Conservation (phyloP, 2,888 invertebrate species). For the Cyclophora albipunctata region DNA sequence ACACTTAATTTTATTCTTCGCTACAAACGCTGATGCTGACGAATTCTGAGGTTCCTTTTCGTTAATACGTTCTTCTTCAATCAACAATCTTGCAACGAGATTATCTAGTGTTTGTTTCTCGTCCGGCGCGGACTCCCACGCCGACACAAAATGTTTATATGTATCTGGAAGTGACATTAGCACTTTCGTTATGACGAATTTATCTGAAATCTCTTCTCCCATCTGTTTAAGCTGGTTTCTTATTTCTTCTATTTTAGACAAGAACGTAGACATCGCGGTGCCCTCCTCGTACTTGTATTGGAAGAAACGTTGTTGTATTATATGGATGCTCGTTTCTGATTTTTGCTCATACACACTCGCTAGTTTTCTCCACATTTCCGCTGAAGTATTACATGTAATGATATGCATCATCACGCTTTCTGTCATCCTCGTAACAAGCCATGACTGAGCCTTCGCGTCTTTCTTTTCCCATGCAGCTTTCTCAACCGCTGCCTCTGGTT, state of each 20-base stretch:
- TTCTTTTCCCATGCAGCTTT: too few relatives aligned
- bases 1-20: background rate
- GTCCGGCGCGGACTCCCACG: conserved; percentile 25
- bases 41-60: conserved; percentile 4
- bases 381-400: too few relatives aligned
- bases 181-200: conserved; percentile 6
- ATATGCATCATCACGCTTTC: too few relatives aligned
- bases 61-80: conserved; percentile 22
- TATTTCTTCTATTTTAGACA: conserved; percentile 26
- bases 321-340: too few relatives aligned
- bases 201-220: conserved; percentile 23
- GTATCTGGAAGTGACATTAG: conserved; percentile 27
- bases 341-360: too few relatives aligned
- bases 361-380: too few relatives aligned
- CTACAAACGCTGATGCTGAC: background rate
- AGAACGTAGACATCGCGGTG: conserved; percentile 24
- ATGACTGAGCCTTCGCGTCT: too few relatives aligned
- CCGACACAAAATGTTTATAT: conserved; percentile 35
- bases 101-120: conserved; percentile 19
- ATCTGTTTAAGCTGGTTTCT: conserved; percentile 22
- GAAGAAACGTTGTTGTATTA: too few relatives aligned
- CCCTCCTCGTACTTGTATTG: too few relatives aligned
- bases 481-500: too few relatives aligned
- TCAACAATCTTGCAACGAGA: conserved; percentile 18
- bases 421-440: too few relatives aligned